Conservation (phyloP, 2,888 invertebrate genomes). For the Tenthredo livida region DNA sequence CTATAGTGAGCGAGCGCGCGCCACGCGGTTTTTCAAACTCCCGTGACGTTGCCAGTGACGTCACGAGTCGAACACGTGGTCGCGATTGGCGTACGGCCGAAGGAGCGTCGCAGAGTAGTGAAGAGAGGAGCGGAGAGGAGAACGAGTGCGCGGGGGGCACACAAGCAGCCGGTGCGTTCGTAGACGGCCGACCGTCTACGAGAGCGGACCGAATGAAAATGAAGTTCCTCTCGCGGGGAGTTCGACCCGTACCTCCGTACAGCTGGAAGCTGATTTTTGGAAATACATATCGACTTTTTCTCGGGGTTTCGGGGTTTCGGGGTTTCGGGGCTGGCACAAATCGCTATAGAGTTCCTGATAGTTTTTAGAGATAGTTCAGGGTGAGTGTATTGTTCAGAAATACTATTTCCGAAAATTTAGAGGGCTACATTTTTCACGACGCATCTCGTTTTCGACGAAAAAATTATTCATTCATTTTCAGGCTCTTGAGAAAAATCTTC, state of each 20-base stretch:
- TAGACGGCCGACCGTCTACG: slow-evolving; percentile 51
- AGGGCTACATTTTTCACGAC: not conserved
- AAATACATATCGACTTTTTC: not conserved
- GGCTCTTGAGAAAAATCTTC: too few relatives aligned
- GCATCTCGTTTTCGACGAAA: not conserved
- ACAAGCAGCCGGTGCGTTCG: slow-evolving; percentile 63
- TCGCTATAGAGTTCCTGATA: not conserved
- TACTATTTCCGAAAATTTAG: not conserved
- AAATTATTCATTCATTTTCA: too few relatives aligned
- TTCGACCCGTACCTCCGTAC: not conserved
- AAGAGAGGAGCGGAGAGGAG: slow-evolving; percentile 66
- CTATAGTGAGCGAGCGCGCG: slow-evolving; percentile 18
- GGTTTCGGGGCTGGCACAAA: not conserved
- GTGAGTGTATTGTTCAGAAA: not conserved
- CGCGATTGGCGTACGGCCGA: slow-evolving; percentile 50
- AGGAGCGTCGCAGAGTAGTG: slow-evolving; percentile 56
- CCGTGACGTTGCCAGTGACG: slow-evolving; percentile 41
- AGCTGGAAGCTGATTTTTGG: not conserved
- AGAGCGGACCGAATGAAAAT: slow-evolving; percentile 51
- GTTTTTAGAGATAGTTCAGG: not conserved
- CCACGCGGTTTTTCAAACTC: slow-evolving; percentile 52
- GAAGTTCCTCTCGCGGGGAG: slow-evolving; percentile 44
- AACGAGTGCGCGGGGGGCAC: slow-evolving; percentile 58
- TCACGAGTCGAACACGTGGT: slow-evolving; percentile 45
- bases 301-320: too few relatives aligned